Conservation (phyloP, 2,888 invertebrate species). For the Branchinecta sandiegonensis region DNA sequence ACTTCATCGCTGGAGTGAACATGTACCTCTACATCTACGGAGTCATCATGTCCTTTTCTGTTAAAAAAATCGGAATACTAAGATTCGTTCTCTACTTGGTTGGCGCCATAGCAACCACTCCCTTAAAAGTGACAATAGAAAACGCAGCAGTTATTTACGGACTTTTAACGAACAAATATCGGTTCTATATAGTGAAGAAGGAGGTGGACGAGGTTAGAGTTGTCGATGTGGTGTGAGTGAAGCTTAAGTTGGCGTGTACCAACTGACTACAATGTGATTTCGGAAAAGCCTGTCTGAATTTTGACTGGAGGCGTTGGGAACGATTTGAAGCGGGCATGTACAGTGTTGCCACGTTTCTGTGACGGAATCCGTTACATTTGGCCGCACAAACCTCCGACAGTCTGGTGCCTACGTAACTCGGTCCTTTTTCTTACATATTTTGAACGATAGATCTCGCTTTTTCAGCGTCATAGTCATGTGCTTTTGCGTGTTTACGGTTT, state of each 20-base stretch:
- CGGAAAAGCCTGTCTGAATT: too few relatives aligned
- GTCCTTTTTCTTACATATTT: too few relatives aligned
- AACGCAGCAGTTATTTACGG: constrained; percentile 92
- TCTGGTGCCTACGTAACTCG: too few relatives aligned
- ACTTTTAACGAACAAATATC: constrained; percentile 81
- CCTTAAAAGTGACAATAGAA: constrained; percentile 84
- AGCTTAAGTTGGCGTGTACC: neutral
- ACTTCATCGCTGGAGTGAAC: constrained; percentile 81
- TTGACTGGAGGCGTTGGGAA: too few relatives aligned
- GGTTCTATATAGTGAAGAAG: constrained; percentile 93
- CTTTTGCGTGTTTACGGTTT: too few relatives aligned
- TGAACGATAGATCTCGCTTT: too few relatives aligned
- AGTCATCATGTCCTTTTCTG: constrained; percentile 85
- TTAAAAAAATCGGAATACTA: constrained; percentile 65
- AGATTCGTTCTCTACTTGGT: constrained; percentile 63
- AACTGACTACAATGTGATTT: too few relatives aligned
- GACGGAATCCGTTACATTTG: too few relatives aligned
- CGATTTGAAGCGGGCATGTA: too few relatives aligned
- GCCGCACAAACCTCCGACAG: too few relatives aligned
- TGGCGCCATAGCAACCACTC: constrained; percentile 78
- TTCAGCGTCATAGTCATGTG: too few relatives aligned
- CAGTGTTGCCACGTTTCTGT: too few relatives aligned
- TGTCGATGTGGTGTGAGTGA: neutral
- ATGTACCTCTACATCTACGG: constrained; percentile 97
- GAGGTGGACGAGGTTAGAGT: constrained; percentile 41